These are phyloP conservation scores for Nematostella vectensis DNA, from an alignment of 92 coral and sea anemone species.

Conservation along the genomic window DNA sequence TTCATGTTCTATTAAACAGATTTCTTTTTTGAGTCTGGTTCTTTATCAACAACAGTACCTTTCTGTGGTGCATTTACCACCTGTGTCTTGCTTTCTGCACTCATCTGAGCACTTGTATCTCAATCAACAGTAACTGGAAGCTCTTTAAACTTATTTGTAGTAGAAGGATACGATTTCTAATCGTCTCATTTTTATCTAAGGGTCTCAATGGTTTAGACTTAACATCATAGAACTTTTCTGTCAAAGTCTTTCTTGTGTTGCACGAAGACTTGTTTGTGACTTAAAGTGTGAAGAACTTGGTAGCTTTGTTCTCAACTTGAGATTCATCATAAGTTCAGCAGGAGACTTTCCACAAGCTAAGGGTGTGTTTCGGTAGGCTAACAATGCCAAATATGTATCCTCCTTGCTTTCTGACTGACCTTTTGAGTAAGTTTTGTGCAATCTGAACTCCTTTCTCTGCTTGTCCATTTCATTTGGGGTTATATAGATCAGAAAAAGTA, in stretches of 20 bases:
- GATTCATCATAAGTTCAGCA: not conserved
- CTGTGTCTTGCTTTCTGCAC: constrained; percentile 1
- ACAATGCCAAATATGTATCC: constrained; percentile 1
- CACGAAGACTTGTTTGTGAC: not conserved
- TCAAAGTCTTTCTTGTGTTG: not conserved
- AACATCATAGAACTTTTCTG: no score
- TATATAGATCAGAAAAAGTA: not conserved
- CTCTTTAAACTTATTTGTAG: not conserved
- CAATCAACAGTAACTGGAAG: not conserved
- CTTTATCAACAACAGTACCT: not conserved
- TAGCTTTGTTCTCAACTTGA: constrained; percentile 2
- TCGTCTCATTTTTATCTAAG: not conserved
- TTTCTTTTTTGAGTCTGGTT: no score
- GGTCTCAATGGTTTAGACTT: not conserved
- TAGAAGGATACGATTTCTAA: not conserved
- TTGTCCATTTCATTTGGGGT: not conserved
- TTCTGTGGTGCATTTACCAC: not conserved
- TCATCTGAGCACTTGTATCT: not conserved
- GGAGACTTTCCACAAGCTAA: not conserved
- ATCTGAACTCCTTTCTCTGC: not conserved
- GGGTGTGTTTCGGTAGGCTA: constrained; percentile 1
- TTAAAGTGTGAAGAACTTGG: not conserved
- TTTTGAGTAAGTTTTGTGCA: not conserved
- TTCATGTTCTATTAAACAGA: no score
- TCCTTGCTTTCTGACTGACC: not conserved